Evolutionary conservation across 2,888 invertebrate species (phyloP).

Genomic region (Platycheirus albimanus): DNA sequence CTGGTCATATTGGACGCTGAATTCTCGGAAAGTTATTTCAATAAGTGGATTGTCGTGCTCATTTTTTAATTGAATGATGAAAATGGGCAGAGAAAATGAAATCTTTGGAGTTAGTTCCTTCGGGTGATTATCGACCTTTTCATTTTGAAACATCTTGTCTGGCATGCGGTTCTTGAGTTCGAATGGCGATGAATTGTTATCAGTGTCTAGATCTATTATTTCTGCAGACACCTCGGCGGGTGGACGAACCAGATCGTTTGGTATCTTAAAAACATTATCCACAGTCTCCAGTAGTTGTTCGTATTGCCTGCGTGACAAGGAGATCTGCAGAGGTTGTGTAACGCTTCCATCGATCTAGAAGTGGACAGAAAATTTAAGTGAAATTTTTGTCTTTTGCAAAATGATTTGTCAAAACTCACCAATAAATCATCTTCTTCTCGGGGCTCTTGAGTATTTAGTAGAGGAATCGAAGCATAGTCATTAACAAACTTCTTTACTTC

Average conservation of each 20-base stretch:
- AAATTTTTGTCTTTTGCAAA: no score
- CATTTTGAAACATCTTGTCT: conserved; percentile 60
- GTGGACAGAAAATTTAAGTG: conserved; percentile 33
- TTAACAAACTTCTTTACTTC: conserved; percentile 84
- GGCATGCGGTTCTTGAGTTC: conserved; percentile 53
- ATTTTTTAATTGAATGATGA: conserved; percentile 90
- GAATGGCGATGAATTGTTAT: conserved; percentile 74
- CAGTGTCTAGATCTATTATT: conserved; percentile 56
- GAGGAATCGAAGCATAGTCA: conserved; percentile 25
- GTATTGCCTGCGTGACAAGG: conserved; percentile 93
- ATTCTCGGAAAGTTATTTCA: conserved; percentile 92
- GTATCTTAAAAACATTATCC: conserved; percentile 79
- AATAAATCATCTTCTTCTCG: conserved; percentile 50
- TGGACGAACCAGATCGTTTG: conserved; percentile 76
- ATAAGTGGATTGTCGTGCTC: conserved; percentile 91
- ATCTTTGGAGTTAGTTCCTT: conserved; percentile 81
- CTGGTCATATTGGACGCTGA: conserved; percentile 89
- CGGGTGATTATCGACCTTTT: conserved; percentile 29
- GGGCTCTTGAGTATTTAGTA: neutral
- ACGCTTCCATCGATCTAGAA: conserved; percentile 89
- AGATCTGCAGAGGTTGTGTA: conserved; percentile 92
- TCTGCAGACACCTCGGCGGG: conserved; percentile 70
- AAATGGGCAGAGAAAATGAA: conserved; percentile 88
- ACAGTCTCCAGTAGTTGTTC: conserved; percentile 92
- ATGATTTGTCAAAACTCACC: conserved; percentile 32